phyloP scores from a whole-genome alignment of 35 echinoderm and acorn worm genomes.

The Amphiura filiformis region DNA sequence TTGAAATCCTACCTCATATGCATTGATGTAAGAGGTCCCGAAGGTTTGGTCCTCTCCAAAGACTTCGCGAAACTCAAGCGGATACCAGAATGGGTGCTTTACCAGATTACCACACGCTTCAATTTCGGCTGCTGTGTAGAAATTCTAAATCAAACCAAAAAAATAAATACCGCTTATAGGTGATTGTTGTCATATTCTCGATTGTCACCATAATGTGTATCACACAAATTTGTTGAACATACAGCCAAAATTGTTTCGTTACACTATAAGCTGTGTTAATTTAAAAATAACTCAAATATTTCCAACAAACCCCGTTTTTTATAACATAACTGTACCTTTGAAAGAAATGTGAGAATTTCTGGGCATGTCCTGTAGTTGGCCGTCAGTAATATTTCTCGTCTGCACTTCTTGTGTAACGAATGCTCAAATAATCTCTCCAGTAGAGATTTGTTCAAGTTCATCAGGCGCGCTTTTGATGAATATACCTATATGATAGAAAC shows the following conservation, averaged over 20 bases:
- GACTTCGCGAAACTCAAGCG: slow-evolving; percentile 61
- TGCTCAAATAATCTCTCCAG: slow-evolving; percentile 49
- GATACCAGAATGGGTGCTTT: slow-evolving; percentile 40
- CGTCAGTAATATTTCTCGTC: slow-evolving; percentile 33
- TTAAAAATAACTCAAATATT: no score
- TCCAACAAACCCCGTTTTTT: no score
- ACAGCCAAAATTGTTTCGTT: no score
- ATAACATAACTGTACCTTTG: no score
- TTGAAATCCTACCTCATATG: no score
- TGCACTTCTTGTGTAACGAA: slow-evolving; percentile 24
- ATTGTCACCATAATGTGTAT: no score
- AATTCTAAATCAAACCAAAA: background rate
- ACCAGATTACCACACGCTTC: slow-evolving; percentile 25
- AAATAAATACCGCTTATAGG: no score
- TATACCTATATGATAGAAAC: slow-evolving; percentile 20
- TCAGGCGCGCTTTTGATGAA: slow-evolving; percentile 34
- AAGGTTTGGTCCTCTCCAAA: slow-evolving; percentile 50
- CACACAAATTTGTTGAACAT: no score
- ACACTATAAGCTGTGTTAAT: no score
- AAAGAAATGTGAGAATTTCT: slow-evolving; percentile 70
- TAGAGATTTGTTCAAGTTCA: slow-evolving; percentile 49
- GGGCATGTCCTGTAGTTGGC: slow-evolving; percentile 70
- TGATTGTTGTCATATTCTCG: no score
- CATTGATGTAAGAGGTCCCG: slow-evolving; percentile 74
- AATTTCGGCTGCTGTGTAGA: slow-evolving; percentile 15